Base-by-base conservation (phyloP, 2,888 invertebrate genomes). In the Nemoura dubitans region DNA sequence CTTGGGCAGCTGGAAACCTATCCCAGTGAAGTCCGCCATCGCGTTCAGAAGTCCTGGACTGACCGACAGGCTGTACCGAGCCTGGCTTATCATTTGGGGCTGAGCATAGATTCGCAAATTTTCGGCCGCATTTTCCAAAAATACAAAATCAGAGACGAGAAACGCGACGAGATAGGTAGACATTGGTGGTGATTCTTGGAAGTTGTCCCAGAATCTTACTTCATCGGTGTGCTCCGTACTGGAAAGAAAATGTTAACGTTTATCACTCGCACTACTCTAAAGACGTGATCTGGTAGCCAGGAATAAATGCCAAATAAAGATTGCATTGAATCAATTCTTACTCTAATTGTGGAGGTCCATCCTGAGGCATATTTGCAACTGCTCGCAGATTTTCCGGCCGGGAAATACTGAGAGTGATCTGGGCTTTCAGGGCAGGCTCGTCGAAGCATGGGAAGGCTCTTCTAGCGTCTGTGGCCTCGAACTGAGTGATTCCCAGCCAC, bases 311-410 rank as follows among this genome's bases (percentile, higher is more conserved):
- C 36, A 36, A 36, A 36, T 36, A 36, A n/a, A n/a, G n/a, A n/a
- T n/a, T n/a, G n/a, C n/a, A n/a, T n/a, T n/a, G n/a, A n/a, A n/a
- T n/a, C n/a, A n/a, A n/a, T n/a, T n/a, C n/a, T 81, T 81, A 81
- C 81, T 28, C 81, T 7, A 30, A 16, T 29, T 16, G n/a, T 5
- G 81, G 29, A n/a, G 21, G 10, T 30, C 81, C 28, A 10, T 81
- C 30, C 5, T 29, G 81, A 27, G 92, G 94, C 92, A 90, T 94
- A 94, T 94, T 93, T 30, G 91, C 91, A 87, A 92, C 91, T 5
- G 91, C 90, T 81, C 91, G 91, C 0, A 90, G 90, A 2, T 92
- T 90, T 76, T 91, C 91, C 16, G 81, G 28, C 6, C 81, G 81
- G 5, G 81, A 81, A 30, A 89, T 5, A 89, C 89, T 43, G 91